Conservation (phyloP, 1,140 invertebrate species). For the Cepaea nemoralis region DNA sequence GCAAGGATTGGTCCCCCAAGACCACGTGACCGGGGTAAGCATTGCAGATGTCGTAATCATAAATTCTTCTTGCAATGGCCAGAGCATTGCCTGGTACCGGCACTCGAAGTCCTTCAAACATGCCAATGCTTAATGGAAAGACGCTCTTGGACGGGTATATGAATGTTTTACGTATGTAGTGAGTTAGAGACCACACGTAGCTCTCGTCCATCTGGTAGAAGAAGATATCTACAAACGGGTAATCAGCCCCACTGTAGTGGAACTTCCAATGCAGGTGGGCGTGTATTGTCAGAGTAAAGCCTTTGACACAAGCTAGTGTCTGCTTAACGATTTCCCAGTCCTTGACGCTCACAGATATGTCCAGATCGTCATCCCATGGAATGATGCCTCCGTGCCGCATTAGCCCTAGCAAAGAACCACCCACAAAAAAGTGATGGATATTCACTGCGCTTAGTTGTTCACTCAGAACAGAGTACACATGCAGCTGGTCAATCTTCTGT, state of each 20-base stretch:
- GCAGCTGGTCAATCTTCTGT: neutral
- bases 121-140: neutral
- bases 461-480: neutral
- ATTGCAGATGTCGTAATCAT: neutral
- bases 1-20: neutral
- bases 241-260: neutral
- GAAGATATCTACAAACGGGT: conserved; percentile 23
- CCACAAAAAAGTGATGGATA: neutral
- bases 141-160: conserved; percentile 1
- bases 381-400: conserved; percentile 23
- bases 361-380: conserved; percentile 39
- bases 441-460: neutral
- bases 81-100: neutral
- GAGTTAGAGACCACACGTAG: conserved; percentile 11
- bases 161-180: conserved; percentile 2
- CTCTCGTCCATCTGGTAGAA: neutral
- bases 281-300: neutral
- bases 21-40: neutral
- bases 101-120: conserved; percentile 5
- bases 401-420: conserved; percentile 24
- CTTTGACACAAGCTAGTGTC: conserved; percentile 12
- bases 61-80: neutral
- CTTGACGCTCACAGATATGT: conserved; percentile 14
- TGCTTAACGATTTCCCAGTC: conserved; percentile 9
- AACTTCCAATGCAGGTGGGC: conserved; percentile 20